Evolutionary conservation across 35 echinoderm and acorn worm species (phyloP), one percentile per base, ranked within the genome.

Genomic region (Holothuria glaberrima): DNA sequence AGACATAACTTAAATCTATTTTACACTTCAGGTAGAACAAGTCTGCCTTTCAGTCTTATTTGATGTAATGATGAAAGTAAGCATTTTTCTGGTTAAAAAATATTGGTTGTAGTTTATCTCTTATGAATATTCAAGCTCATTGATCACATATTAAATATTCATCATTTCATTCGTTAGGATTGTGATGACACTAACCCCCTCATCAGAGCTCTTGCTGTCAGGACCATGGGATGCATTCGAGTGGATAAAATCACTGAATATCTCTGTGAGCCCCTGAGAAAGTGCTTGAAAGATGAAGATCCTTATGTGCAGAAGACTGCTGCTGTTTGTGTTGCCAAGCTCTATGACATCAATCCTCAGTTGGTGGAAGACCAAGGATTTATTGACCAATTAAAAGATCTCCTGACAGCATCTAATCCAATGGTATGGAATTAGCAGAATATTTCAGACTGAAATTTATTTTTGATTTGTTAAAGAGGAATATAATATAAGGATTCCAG

Each of bases 221-320:
- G 96, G 50, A 98, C 96, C 93, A 98, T 98, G 96, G 96, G 96
- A 34, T 98, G 96, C 83, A 98, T 98, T 73, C 87, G 96, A 10
- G 96, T 98, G 70, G 96, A 98, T 56, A 98, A 98, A 84, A 98
- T 98, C 90, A 98, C 96, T 4, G 96, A 94, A 34, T 98, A 98
- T 91, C 93, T 98, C 18, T 98, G 96, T 48, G 96, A 98, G 54
- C 96, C 96, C 12, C 88, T 98, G 67, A 65, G 96, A 26, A 98
- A 98, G 68, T 98, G 96, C 70, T 83, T 98, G 30, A 98, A 98
- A 77, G 96, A 98, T 58, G 96, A 98, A 76, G 96, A 98, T 66
- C 96, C 96, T 0, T 98, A 98, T 17, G 96, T 98, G 32, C 96
- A 94, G 91, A 98, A 98, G 88, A 98, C 96, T 9, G 96, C 96